Conservation (phyloP, 2,113 vertebrate genomes). For the Silurus glanis region DNA sequence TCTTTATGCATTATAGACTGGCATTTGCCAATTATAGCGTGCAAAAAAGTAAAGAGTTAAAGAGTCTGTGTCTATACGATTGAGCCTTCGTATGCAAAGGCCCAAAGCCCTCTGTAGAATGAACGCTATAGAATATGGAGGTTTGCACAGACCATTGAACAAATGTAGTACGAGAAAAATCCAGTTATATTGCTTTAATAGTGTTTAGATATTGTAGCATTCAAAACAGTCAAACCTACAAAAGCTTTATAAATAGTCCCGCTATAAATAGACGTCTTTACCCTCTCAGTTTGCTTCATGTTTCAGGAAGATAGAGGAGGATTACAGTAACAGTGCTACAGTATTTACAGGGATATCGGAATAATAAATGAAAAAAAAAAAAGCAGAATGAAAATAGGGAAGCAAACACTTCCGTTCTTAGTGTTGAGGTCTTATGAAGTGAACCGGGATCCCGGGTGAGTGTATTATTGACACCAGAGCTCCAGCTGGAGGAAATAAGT, state of each 20-base stretch:
- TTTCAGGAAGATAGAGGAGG: background rate
- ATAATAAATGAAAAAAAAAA: background rate
- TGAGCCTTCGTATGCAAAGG: no score
- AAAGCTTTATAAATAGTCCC: background rate
- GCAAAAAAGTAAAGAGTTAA: no score
- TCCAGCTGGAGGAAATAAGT: constrained; percentile 38
- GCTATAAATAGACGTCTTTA: background rate
- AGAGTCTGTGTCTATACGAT: no score
- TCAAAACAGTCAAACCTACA: background rate
- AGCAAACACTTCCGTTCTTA: constrained; percentile 29
- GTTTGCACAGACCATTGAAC: background rate
- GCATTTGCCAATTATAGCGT: no score
- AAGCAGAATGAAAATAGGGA: constrained; percentile 39
- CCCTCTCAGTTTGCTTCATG: background rate
- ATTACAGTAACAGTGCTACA: constrained; percentile 28
- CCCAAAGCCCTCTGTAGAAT: no score
- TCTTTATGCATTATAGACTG: no score
- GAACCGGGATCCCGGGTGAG: constrained; percentile 21
- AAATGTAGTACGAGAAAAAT: background rate
- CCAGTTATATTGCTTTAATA: background rate
- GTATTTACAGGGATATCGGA: background rate
- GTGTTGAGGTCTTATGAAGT: background rate
- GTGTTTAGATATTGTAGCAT: background rate
- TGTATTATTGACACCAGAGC: constrained; percentile 15
- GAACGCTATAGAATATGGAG: no score